Evolutionary conservation across 2,888 invertebrate genomes (phyloP), one percentile per base, ranked within the genome.

Genomic region (Elaeidobius kamerunicus): DNA sequence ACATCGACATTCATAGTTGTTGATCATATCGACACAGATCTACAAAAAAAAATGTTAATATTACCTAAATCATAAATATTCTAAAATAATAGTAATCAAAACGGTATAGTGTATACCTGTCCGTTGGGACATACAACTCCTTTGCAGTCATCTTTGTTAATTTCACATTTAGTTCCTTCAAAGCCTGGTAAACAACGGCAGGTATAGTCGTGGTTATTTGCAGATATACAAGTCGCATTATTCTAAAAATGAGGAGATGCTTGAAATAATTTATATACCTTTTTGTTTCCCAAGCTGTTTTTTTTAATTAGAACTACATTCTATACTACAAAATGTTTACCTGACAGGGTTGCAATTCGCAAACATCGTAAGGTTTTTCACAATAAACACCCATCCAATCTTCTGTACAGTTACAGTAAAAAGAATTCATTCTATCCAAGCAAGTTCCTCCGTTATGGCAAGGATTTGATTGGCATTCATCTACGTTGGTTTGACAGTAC

Each of bases 181-280:
- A 78, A 87, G 23, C 87, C 86, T 38, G 75, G 69, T 12, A 75
- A 74, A 69, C 88, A 87, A 52, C 79, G 76, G 75, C 88, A 88
- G 15, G 74, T 69, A 63, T 75, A 82, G 32, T 78, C 78, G 3
- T 71, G 72, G 38, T 70, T 73, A 17, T 75, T 76, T 11, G 69
- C 63, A 56, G 79, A 74, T 34, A 76, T 73, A 65, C 86, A 86
- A 30, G 75, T 75, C 56, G 79, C 84, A 59, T 82, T 83, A 71
- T 85, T 81, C 62, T 73, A 73, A 50, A 18, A 50, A 32, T 17
- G 40, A 39, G 2, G 15, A 19, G n/a, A n/a, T n/a, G n/a, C 7
- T 14, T 9, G 12, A 2, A 35, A 35, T 9, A 9, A 2, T 15
- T 15, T 3, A 35, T 9, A 15, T 3, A 35, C n/a, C n/a, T n/a